Percentiles rank a stretch among this genome's conserved stretches.
phyloP scores from a whole-genome alignment of 2,888 invertebrate genomes.

The Tenthredo livida region DNA sequence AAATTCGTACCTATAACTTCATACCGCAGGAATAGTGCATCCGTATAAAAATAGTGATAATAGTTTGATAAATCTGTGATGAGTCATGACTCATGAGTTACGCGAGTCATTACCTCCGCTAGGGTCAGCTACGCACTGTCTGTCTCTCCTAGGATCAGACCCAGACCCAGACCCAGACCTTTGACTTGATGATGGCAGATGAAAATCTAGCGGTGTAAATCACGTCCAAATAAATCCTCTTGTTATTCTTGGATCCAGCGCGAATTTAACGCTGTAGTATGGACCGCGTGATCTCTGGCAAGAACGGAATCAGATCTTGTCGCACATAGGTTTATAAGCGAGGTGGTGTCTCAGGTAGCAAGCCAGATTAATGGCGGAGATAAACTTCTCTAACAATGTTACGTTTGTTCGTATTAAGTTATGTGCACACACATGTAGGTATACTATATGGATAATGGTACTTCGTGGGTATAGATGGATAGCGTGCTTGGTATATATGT shows the following conservation, averaged over 20 bases:
- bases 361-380: conserved; percentile 38
- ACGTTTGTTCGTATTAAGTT: neutral
- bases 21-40: no score
- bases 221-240: neutral
- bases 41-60: neutral
- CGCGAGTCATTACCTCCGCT: neutral
- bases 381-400: conserved; percentile 24
- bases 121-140: neutral
- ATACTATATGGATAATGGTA: neutral
- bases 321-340: neutral
- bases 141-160: neutral
- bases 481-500: neutral
- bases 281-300: conserved; percentile 5
- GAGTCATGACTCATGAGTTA: conserved; percentile 1
- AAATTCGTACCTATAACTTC: no score
- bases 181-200: conserved; percentile 27
- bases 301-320: conserved; percentile 13
- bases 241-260: neutral
- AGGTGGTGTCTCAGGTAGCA: conserved; percentile 29
- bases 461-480: neutral
- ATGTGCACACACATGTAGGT: neutral
- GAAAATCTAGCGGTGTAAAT: conserved; percentile 23
- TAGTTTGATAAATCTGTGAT: neutral
- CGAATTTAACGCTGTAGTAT: neutral
- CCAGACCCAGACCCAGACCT: conserved; percentile 10